Percentiles rank a stretch among this genome's conserved stretches.
Evolutionary conservation across 2,113 vertebrate genomes (phyloP).

Genomic region (Suricata suricatta): DNA sequence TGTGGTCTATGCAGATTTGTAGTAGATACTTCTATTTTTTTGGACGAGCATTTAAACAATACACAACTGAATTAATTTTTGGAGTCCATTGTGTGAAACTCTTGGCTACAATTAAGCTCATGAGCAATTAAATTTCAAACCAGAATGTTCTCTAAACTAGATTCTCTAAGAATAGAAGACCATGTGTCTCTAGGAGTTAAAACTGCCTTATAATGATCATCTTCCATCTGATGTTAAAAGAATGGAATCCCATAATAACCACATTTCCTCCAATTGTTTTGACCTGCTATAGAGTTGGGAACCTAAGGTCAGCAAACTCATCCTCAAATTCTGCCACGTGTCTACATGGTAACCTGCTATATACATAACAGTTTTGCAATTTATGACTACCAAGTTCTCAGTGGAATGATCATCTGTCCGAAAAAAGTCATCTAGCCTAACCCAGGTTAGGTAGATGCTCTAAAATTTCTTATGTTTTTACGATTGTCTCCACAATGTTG

Average conservation of each 20-base stretch:
- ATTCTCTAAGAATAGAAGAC: slow-evolving; percentile 1
- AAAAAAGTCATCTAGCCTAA: neutral
- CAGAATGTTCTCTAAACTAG: neutral
- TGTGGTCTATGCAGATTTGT: neutral
- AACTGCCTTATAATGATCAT: neutral
- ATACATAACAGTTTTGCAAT: neutral
- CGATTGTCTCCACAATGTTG: neutral
- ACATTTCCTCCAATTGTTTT: neutral
- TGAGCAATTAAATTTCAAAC: slow-evolving; percentile 18
- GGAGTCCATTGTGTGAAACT: neutral
- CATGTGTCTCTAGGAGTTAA: neutral
- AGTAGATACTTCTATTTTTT: neutral
- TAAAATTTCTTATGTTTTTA: neutral
- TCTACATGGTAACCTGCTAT: neutral
- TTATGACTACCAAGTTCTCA: neutral
- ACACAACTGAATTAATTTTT: neutral
- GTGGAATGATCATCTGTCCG: neutral
- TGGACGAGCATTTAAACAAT: neutral
- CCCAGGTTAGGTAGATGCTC: neutral
- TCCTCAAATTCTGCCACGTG: slow-evolving; percentile 14
- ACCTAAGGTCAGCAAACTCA: neutral
- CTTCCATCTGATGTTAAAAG: neutral
- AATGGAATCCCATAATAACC: neutral
- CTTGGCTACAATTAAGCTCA: neutral
- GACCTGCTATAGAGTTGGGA: neutral